Conservation (phyloP, 2,113 vertebrate genomes). For the Phaethon lepturus region DNA sequence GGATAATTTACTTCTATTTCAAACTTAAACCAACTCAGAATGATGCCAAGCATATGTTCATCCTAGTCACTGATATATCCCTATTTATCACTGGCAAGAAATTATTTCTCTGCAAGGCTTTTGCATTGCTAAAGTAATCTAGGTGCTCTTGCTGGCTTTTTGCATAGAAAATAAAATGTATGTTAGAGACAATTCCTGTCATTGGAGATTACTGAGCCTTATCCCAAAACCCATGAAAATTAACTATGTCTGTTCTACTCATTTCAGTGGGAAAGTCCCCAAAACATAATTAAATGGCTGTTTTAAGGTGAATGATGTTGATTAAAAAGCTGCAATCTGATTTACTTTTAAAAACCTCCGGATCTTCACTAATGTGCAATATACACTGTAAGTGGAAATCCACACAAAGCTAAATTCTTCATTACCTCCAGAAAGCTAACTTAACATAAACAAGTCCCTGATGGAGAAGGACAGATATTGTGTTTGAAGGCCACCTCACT, state of each 20-base stretch:
- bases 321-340: background rate
- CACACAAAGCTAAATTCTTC: constrained; percentile 44
- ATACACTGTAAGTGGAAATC: background rate
- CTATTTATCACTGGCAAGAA: background rate
- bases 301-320: background rate
- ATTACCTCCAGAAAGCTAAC: constrained; percentile 39
- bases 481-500: constrained; percentile 54
- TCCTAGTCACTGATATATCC: background rate
- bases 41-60: constrained; percentile 39
- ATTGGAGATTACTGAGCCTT: background rate
- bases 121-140: background rate
- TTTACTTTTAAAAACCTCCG: background rate
- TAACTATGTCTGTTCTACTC: background rate
- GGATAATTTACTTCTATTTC: constrained; percentile 44
- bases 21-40: constrained; percentile 30
- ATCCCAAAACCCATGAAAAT: background rate
- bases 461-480: constrained; percentile 41
- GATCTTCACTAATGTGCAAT: background rate
- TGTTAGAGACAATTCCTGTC: background rate
- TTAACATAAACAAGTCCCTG: constrained; percentile 34
- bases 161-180: background rate
- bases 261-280: background rate
- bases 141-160: background rate
- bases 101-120: background rate
- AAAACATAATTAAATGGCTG: background rate